Evolutionary conservation across 1,140 invertebrate species (phyloP).

Genomic region (Calosoma granatense): DNA sequence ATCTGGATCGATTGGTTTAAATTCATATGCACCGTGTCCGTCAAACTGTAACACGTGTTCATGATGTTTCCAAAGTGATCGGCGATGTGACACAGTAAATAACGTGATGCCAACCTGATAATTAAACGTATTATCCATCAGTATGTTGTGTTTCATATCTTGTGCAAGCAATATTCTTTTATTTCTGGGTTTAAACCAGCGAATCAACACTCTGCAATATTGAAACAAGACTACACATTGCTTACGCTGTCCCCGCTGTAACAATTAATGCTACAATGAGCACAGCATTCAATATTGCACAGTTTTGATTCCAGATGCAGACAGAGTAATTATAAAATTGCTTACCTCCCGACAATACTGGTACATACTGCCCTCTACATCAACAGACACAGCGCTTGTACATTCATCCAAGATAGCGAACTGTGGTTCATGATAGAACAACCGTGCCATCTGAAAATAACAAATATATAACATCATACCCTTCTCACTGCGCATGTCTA

Average conservation of each 20-base stretch:
- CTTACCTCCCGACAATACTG: constrained; percentile 65
- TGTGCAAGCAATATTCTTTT: no score
- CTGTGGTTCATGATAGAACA: constrained; percentile 95
- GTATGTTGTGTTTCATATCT: background rate
- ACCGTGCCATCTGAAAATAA: constrained; percentile 72
- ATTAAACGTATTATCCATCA: constrained; percentile 1
- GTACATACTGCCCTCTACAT: constrained; percentile 97
- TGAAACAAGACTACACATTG: no score
- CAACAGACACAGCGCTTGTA: constrained; percentile 94
- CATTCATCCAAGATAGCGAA: constrained; percentile 99
- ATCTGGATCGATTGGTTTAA: constrained; percentile 71
- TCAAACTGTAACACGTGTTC: constrained; percentile 95
- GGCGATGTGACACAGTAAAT: constrained; percentile 94
- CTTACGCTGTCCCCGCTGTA: no score
- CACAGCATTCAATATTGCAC: no score
- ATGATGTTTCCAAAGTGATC: constrained; percentile 93
- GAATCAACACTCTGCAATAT: no score
- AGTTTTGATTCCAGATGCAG: no score
- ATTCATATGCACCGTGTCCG: constrained; percentile 80
- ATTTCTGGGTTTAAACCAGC: no score
- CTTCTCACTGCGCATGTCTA: no score
- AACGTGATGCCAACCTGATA: constrained; percentile 77
- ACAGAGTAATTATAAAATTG: no score
- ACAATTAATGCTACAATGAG: no score
- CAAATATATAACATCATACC: constrained; percentile 12